Evolutionary conservation across 35 echinoderm and acorn worm genomes (phyloP).

Genomic region (Eucidaris tribuloides): DNA sequence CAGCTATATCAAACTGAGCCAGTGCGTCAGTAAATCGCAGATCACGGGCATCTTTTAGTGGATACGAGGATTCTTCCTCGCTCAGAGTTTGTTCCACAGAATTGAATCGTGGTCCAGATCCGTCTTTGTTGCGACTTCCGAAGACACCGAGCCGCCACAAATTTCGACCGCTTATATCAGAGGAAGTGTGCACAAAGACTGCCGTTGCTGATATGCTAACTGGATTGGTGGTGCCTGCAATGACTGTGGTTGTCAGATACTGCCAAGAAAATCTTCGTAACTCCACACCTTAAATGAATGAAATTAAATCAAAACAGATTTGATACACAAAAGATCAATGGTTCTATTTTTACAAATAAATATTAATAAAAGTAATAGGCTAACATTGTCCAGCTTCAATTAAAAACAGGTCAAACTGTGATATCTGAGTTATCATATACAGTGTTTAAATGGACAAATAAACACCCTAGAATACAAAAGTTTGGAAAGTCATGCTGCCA

Average conservation of each 20-base stretch:
- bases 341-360: too few species aligned
- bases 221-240: slow-evolving; percentile 52
- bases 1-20: slow-evolving; percentile 52
- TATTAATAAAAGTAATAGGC: too few species aligned
- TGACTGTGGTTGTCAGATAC: slow-evolving; percentile 38
- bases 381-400: too few species aligned
- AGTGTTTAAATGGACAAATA: too few species aligned
- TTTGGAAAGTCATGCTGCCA: too few species aligned
- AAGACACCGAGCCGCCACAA: slow-evolving; percentile 72
- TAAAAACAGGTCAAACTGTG: too few species aligned
- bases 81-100: slow-evolving; percentile 55
- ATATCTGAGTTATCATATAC: too few species aligned
- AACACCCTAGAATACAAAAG: too few species aligned
- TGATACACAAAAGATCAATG: too few species aligned
- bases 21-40: slow-evolving; percentile 19
- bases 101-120: slow-evolving; percentile 62
- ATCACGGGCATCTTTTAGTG: not conserved
- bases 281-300: slow-evolving; percentile 80
- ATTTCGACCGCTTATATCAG: slow-evolving; percentile 42
- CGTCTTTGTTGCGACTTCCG: slow-evolving; percentile 46
- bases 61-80: slow-evolving; percentile 9
- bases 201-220: slow-evolving; percentile 40
- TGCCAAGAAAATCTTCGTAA: slow-evolving; percentile 49
- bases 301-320: too few species aligned
- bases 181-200: slow-evolving; percentile 9